Percentiles rank a stretch among this genome's conserved stretches.
These are phyloP conservation scores for Hepsetus odoe DNA, from an alignment of 2,113 vertebrate species.

Conservation along the genomic window DNA sequence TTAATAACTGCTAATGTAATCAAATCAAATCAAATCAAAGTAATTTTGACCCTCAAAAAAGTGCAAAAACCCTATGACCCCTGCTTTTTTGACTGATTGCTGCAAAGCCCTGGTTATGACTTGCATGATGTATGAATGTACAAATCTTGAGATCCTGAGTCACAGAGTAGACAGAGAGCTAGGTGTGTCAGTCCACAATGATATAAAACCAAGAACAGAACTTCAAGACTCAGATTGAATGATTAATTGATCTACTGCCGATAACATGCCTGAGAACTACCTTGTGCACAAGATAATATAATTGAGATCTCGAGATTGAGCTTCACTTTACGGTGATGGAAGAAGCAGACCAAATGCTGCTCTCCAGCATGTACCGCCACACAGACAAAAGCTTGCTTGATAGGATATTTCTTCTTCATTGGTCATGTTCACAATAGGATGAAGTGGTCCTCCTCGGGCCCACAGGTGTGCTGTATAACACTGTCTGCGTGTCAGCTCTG, in stretches of 20 bases:
- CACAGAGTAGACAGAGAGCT: slow-evolving; percentile 13
- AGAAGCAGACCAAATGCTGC: slow-evolving; percentile 32
- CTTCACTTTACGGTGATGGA: slow-evolving; percentile 35
- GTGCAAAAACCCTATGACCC: background rate
- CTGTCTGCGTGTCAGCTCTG: slow-evolving; percentile 72
- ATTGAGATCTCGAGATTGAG: slow-evolving; percentile 52
- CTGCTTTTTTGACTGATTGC: background rate
- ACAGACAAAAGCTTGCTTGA: slow-evolving; percentile 58
- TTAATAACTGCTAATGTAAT: too few relatives aligned
- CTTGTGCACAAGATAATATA: slow-evolving; percentile 44
- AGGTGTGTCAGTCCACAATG: slow-evolving; percentile 34
- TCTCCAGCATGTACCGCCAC: slow-evolving; percentile 31
- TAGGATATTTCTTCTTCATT: slow-evolving; percentile 62
- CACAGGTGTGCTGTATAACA: slow-evolving; percentile 74
- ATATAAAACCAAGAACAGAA: slow-evolving; percentile 37
- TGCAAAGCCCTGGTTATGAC: background rate
- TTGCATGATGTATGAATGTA: too few relatives aligned
- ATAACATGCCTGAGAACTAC: slow-evolving; percentile 44
- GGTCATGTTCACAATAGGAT: slow-evolving; percentile 68
- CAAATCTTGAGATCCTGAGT: too few relatives aligned
- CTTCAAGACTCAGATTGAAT: slow-evolving; percentile 40
- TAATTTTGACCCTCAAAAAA: background rate
- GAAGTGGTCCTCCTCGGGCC: slow-evolving; percentile 69
- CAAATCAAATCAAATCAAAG: background rate
- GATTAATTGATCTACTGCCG: slow-evolving; percentile 49